These are phyloP conservation scores for Laterallus jamaicensis DNA, from an alignment of 2,113 vertebrate genomes.

Conservation along the genomic window DNA sequence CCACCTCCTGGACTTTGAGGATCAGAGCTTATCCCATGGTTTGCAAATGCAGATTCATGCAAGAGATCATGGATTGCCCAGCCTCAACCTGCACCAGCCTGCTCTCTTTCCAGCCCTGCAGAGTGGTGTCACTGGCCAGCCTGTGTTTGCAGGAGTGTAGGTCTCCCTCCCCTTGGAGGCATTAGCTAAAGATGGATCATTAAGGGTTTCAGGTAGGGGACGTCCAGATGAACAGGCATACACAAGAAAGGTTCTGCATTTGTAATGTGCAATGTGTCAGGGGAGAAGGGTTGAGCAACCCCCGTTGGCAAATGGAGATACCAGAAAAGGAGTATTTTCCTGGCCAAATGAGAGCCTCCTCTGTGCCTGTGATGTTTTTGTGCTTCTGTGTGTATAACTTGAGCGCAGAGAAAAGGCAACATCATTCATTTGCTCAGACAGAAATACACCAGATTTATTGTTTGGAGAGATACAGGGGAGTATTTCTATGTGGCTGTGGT, in stretches of 20 bases:
- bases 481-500: neutral
- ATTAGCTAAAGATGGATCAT: neutral
- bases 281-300: neutral
- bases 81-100: neutral
- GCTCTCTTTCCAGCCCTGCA: neutral
- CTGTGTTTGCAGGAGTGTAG: neutral
- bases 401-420: neutral
- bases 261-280: neutral
- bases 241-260: neutral
- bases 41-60: neutral
- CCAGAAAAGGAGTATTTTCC: neutral
- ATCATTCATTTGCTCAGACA: neutral
- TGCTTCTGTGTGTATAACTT: neutral
- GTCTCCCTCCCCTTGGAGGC: neutral
- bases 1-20: slow-evolving; percentile 34
- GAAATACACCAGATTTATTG: slow-evolving; percentile 45
- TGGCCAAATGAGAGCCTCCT: neutral
- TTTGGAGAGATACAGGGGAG: slow-evolving; percentile 18
- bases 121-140: neutral
- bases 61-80: neutral
- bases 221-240: neutral
- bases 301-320: neutral
- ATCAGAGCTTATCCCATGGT: neutral
- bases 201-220: neutral
- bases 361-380: neutral